A percentile compares a stretch with the other conserved stretches of the same genome.
These are phyloP conservation scores for Centropristis striata DNA, from an alignment of 2,113 vertebrate species.

Conservation along the genomic window DNA sequence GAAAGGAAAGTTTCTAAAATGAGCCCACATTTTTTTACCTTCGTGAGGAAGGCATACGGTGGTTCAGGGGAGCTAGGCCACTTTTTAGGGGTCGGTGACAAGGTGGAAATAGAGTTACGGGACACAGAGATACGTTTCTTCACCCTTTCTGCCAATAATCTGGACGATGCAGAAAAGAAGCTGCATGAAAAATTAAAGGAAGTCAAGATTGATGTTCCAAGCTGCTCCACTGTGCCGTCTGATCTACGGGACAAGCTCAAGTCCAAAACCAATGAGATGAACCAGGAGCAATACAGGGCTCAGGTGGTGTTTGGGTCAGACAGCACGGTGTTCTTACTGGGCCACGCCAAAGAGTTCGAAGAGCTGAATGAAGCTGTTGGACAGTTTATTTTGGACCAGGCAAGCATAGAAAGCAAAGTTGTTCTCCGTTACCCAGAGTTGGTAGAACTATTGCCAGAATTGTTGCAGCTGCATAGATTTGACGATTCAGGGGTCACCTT, in stretches of 20 bases:
- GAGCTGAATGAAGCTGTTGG: conserved; percentile 41
- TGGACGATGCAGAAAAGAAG: conserved; percentile 29
- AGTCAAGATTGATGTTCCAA: conserved; percentile 37
- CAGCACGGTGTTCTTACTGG: conserved; percentile 42
- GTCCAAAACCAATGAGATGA: conserved; percentile 38
- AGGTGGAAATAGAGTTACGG: conserved; percentile 59
- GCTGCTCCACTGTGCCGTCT: not conserved
- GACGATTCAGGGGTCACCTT: conserved; percentile 56
- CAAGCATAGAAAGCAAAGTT: conserved; percentile 34
- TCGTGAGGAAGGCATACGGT: conserved; percentile 57
- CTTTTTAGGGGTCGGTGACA: conserved; percentile 44
- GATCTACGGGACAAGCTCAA: conserved; percentile 53
- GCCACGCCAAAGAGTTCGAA: conserved; percentile 56
- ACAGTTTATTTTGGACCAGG: conserved; percentile 52
- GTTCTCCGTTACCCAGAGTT: conserved; percentile 55
- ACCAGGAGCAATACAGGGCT: conserved; percentile 34
- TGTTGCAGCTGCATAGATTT: conserved; percentile 48
- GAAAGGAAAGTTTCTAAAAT: conserved; percentile 46
- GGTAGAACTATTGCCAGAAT: conserved; percentile 33
- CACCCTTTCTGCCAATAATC: conserved; percentile 30
- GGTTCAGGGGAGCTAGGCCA: conserved; percentile 2
- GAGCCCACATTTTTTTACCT: conserved; percentile 49
- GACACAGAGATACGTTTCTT: conserved; percentile 61
- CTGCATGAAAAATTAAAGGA: conserved; percentile 52
- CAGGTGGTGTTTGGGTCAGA: conserved; percentile 8